Percentiles rank a stretch among this genome's conserved stretches.
Evolutionary conservation across 2,888 invertebrate genomes (phyloP).

Genomic region (Chesias legatella): DNA sequence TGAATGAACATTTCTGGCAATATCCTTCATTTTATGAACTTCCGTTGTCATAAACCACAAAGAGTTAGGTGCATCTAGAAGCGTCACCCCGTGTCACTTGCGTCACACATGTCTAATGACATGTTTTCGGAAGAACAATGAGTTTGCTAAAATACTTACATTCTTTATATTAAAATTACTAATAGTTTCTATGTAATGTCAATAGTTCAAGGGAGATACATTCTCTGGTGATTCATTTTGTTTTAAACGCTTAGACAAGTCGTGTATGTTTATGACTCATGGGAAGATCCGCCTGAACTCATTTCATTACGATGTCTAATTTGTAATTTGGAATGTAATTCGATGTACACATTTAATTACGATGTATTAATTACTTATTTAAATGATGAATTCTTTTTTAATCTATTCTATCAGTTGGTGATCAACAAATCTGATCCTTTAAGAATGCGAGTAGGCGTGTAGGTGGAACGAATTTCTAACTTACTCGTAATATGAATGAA

Average conservation of each 20-base stretch:
- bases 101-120: conserved; percentile 22
- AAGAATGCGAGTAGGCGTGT: too few species aligned
- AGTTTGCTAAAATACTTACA: conserved; percentile 12
- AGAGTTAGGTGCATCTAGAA: conserved; percentile 8
- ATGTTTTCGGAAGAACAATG: conserved; percentile 21
- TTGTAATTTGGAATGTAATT: not conserved
- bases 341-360: too few species aligned
- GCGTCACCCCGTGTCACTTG: conserved; percentile 16
- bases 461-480: too few species aligned
- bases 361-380: too few species aligned
- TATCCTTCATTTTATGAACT: not conserved
- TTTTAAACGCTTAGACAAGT: conserved; percentile 31
- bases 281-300: conserved; percentile 49
- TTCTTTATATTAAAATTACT: conserved; percentile 1
- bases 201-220: conserved; percentile 51
- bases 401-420: too few species aligned
- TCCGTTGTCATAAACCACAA: conserved; percentile 22
- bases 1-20: too few species aligned
- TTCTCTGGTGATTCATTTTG: conserved; percentile 40
- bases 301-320: conserved; percentile 31
- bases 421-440: too few species aligned
- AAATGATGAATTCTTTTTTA: too few species aligned
- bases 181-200: conserved; percentile 43
- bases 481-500: too few species aligned
- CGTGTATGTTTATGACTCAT: conserved; percentile 47